These are phyloP conservation scores for Thalassarche chlororhynchos DNA, from an alignment of 2,113 vertebrate species.

Conservation along the genomic window DNA sequence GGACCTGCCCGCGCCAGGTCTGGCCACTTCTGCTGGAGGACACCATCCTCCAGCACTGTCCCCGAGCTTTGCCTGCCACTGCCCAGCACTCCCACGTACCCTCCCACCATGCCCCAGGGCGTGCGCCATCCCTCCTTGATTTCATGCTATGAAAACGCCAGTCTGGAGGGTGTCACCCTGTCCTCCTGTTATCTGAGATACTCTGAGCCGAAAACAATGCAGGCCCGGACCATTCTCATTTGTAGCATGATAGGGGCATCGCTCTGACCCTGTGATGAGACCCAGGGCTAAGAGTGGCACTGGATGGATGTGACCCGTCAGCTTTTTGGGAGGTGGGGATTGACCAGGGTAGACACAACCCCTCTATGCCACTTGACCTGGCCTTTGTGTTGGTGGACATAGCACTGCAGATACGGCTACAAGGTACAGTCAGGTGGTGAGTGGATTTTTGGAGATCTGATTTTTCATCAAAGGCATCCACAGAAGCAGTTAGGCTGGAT, in stretches of 20 bases:
- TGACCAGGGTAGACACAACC: not conserved
- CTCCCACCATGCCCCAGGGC: rapidly evolving
- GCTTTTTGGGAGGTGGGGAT: not conserved
- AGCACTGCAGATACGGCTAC: rapidly evolving
- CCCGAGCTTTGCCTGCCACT: not conserved
- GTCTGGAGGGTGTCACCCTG: not conserved
- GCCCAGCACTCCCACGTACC: not conserved
- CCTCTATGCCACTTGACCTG: not conserved
- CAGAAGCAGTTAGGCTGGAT: not conserved
- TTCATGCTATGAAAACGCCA: not conserved
- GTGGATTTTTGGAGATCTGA: not conserved
- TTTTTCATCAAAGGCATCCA: not conserved
- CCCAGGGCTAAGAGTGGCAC: not conserved
- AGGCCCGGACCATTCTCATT: not conserved
- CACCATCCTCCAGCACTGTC: not conserved
- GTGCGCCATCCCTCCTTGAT: not conserved
- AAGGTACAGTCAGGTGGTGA: not conserved
- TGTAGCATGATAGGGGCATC: rapidly evolving
- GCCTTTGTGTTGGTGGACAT: not conserved
- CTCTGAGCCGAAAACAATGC: not conserved
- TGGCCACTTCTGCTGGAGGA: not conserved
- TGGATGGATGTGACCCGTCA: not conserved
- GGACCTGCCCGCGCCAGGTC: not conserved
- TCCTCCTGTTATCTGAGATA: not conserved
- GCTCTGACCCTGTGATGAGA: not conserved